phyloP scores from a whole-genome alignment of 2,113 vertebrate species.

The Melospiza georgiana region DNA sequence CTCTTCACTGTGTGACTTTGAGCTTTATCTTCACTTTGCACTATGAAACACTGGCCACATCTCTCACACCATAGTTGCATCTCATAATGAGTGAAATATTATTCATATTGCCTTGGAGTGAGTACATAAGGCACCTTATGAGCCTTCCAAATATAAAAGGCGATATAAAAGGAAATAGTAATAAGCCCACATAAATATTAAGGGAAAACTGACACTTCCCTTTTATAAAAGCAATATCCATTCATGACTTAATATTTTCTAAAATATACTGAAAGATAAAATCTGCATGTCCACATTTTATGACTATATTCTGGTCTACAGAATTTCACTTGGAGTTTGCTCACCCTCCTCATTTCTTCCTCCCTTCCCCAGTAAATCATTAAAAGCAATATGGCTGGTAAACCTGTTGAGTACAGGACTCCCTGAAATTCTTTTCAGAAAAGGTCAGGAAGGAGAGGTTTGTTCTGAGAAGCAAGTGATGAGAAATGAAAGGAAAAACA shows the following conservation, averaged over 20 bases:
- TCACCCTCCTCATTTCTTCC: not conserved
- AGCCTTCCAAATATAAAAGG: constrained; percentile 18
- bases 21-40: not conserved
- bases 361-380: not conserved
- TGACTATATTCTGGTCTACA: not conserved
- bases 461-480: not conserved
- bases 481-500: not conserved
- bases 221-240: constrained; percentile 12
- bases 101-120: not conserved
- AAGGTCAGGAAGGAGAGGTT: not conserved
- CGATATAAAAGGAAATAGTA: constrained; percentile 2
- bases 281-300: not conserved
- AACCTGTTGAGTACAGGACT: not conserved
- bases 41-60: not conserved
- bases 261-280: constrained; percentile 8
- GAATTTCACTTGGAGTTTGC: not conserved
- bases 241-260: constrained; percentile 19
- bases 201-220: not conserved
- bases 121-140: constrained; percentile 30
- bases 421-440: not conserved
- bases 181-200: not conserved
- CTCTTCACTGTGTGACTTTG: not conserved
- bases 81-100: not conserved
- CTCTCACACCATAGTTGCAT: not conserved
- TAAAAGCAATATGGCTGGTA: not conserved